Base-by-base conservation (phyloP, 2,797 vertebrate genomes). In the Gobionotothen gibberifrons region DNA sequence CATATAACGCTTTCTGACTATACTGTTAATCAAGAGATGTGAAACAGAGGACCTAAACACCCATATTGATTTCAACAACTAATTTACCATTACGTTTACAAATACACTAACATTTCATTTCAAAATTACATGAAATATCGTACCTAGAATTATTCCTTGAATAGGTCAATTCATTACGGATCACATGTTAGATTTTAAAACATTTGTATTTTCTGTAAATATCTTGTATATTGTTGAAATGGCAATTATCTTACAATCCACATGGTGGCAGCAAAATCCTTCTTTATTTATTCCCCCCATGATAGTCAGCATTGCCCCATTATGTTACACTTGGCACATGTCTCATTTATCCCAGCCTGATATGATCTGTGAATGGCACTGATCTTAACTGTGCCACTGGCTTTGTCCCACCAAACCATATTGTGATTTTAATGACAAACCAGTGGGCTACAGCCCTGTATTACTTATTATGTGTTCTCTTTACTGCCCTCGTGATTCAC, bases 261-360 rank as follows among this genome's bases (percentile, higher is more conserved):
- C 80, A 56, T 16, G 87, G 74, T 79, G 93, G 89, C 87, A 93
- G 89, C 83, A 90, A 21, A 83, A 49, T 46, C 52, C 72, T 77
- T 79, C 54, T 68, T 71, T 61, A 40, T 42, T 65, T 80, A 9
- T 32, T 22, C 26, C 70, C 53, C 43, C 3, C 19, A 16, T 46
- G 8, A 10, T 53, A 26, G 5, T 26, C 21, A 29, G 42, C 36
- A 7, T 12, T 46, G 9, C 44, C n/a, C 14, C 7, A 15, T 40
- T n/a, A 17, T 76, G 13, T 16, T 43, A 3, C 43, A 19, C 78
- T 57, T 10, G 42, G 47, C 52, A 42, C 29, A 60, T 42, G 32
- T 76, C 61, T 61, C 32, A 73, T 51, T 56, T 19, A 46, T 79
- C 47, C 12, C 22, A 39, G 49, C 39, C 43, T 55, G 63, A 81